phyloP scores from a whole-genome alignment of 1,140 invertebrate species.

The Reticulitermes speratus region DNA sequence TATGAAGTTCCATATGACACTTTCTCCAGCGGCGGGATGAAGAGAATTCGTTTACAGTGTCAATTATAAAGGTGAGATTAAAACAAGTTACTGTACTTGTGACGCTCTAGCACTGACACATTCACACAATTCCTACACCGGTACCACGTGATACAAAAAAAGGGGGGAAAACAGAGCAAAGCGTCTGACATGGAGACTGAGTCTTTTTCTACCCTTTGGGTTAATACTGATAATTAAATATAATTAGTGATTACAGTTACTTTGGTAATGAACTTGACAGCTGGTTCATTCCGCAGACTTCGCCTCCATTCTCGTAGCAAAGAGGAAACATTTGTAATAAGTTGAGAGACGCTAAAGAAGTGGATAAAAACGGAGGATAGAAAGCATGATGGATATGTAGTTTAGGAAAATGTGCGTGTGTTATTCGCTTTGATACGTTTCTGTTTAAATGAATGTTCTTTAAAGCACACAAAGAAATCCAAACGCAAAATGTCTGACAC shows the following conservation, averaged over 20 bases:
- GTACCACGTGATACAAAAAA: neutral
- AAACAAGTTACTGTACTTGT: neutral
- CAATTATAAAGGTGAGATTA: neutral
- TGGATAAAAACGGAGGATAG: neutral
- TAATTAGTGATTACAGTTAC: conserved; percentile 5
- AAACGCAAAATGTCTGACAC: too few relatives aligned
- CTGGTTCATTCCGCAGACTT: neutral
- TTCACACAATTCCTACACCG: neutral
- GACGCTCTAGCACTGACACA: neutral
- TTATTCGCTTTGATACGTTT: neutral
- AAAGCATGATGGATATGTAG: neutral
- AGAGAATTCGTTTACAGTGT: neutral
- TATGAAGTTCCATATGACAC: conserved; percentile 8
- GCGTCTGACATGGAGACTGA: neutral
- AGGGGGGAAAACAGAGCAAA: neutral
- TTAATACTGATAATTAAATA: conserved; percentile 18
- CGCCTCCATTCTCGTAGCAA: too few relatives aligned
- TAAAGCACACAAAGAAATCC: too few relatives aligned
- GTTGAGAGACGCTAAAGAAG: neutral
- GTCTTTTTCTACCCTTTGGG: neutral
- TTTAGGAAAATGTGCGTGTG: neutral
- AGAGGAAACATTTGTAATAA: neutral
- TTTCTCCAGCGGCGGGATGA: neutral
- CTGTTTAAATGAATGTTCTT: too few relatives aligned
- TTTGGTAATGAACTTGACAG: conserved; percentile 1